Conservation (phyloP, 1,140 invertebrate genomes). For the Gryon sp. region DNA sequence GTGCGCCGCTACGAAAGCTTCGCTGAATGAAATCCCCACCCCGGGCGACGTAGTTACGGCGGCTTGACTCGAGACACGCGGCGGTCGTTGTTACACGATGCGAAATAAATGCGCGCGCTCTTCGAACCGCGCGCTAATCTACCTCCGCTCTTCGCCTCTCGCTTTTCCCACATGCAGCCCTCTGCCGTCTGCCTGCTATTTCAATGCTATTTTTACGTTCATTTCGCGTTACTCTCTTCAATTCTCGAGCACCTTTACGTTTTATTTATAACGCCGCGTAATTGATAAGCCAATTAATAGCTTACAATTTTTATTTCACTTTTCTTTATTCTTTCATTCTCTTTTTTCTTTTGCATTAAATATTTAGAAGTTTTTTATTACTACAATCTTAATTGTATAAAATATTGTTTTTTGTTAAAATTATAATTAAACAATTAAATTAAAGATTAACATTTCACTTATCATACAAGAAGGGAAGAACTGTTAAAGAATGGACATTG, state of each 20-base stretch:
- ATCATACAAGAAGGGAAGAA: too few species aligned
- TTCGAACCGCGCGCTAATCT: conserved; percentile 1
- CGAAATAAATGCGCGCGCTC: conserved; percentile 45
- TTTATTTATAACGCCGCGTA: too few species aligned
- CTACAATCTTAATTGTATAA: too few species aligned
- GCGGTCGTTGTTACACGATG: conserved; percentile 59
- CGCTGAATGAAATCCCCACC: conserved; percentile 78
- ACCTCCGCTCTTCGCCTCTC: conserved; percentile 7
- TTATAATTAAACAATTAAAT: too few species aligned
- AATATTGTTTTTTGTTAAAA: too few species aligned
- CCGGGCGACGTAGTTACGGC: conserved; percentile 7
- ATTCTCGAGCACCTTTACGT: conserved; percentile 27
- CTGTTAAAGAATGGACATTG: too few species aligned
- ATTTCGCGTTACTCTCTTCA: conserved; percentile 40
- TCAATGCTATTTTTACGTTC: conserved; percentile 56
- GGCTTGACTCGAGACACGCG: conserved; percentile 57
- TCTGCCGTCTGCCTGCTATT: conserved; percentile 19
- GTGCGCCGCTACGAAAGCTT: conserved; percentile 61
- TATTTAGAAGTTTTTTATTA: too few species aligned
- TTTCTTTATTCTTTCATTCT: neutral
- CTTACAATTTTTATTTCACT: too few species aligned
- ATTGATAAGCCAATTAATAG: too few species aligned
- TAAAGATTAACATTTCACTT: too few species aligned
- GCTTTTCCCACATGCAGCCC: conserved; percentile 38
- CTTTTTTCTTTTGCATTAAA: neutral